Evolutionary conservation across 2,113 vertebrate genomes (phyloP).

Genomic region (Gymnarchus niloticus): DNA sequence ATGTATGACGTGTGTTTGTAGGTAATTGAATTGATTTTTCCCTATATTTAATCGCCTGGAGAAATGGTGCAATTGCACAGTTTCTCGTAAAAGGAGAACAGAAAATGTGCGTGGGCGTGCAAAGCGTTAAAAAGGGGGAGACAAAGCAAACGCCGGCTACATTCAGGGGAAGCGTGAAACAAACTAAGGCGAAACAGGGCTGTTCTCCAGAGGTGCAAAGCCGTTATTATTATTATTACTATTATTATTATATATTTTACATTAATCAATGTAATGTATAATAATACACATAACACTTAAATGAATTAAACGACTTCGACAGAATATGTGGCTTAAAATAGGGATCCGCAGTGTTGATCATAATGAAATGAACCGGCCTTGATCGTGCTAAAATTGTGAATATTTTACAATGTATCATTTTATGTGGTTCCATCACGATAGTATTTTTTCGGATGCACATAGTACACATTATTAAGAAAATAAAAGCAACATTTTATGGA

Average conservation of each 20-base stretch:
- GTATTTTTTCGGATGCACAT: neutral
- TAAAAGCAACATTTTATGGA: neutral
- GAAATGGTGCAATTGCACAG: neutral
- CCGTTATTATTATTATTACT: neutral
- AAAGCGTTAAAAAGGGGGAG: constrained; percentile 53
- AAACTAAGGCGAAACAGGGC: neutral
- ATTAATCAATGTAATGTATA: neutral
- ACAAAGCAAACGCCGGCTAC: constrained; percentile 44
- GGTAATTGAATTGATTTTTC: neutral
- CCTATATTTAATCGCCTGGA: constrained; percentile 7
- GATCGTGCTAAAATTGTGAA: neutral
- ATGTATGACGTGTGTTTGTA: neutral
- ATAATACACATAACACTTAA: neutral
- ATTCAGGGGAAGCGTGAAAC: constrained; percentile 25
- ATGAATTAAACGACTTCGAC: neutral
- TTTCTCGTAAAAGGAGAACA: constrained; percentile 2
- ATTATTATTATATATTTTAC: neutral
- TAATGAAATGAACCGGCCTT: neutral
- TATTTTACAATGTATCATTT: neutral
- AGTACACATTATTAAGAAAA: neutral
- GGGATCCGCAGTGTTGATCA: neutral
- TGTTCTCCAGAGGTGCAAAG: neutral
- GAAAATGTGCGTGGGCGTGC: constrained; percentile 75
- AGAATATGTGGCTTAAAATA: neutral
- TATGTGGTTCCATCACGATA: neutral